phyloP scores from a whole-genome alignment of 2,888 invertebrate genomes.

The Allygus modestus region DNA sequence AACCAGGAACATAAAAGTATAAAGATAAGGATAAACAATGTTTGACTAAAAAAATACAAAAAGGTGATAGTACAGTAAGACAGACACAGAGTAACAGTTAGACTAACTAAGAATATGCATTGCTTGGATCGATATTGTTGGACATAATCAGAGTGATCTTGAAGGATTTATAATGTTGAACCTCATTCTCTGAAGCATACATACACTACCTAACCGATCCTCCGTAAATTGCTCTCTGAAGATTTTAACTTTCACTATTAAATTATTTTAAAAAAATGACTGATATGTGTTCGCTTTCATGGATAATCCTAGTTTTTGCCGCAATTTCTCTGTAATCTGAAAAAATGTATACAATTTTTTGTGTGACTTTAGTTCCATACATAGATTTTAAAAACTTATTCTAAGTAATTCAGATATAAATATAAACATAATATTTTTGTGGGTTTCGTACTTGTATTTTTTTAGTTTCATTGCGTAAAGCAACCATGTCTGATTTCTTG shows the following conservation, averaged over 20 bases:
- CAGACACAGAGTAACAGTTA: constrained; percentile 42
- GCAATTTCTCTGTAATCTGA: too few relatives aligned
- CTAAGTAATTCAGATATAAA: too few relatives aligned
- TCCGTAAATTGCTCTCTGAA: constrained; percentile 15
- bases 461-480: too few relatives aligned
- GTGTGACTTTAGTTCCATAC: too few relatives aligned
- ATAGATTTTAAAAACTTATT: too few relatives aligned
- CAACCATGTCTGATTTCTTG: too few relatives aligned
- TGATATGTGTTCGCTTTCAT: not conserved
- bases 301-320: too few relatives aligned
- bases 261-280: not conserved
- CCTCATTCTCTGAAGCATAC: constrained; percentile 6
- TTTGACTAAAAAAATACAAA: constrained; percentile 35
- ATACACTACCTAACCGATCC: constrained; percentile 2
- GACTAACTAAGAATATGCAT: constrained; percentile 51
- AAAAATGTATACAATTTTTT: too few relatives aligned
- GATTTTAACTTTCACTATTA: constrained; percentile 1
- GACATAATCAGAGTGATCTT: not conserved
- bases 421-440: too few relatives aligned
- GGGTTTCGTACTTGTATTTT: too few relatives aligned
- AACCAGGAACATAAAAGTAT: constrained; percentile 30
- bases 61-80: constrained; percentile 24
- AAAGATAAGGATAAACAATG: not conserved
- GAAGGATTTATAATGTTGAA: not conserved
- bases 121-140: constrained; percentile 8